These are phyloP conservation scores for Diabrotica undecimpunctata DNA, from an alignment of 1,140 invertebrate species.

Conservation along the genomic window DNA sequence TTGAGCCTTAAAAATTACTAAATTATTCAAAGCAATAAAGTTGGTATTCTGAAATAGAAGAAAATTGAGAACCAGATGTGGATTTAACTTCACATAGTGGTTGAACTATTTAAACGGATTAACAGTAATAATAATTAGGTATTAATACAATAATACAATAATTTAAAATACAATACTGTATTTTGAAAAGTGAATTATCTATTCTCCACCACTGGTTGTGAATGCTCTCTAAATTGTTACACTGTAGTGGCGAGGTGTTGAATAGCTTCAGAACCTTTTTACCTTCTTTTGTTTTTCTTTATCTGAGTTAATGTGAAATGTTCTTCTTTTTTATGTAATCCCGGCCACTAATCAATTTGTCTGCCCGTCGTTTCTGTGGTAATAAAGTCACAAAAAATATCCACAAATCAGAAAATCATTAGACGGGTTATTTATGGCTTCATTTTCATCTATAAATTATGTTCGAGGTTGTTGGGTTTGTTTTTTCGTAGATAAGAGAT, in stretches of 20 bases:
- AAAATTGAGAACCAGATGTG: no score
- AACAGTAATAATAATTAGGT: no score
- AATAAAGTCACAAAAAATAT: neutral
- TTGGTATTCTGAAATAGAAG: no score
- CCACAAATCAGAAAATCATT: slow-evolving; percentile 4
- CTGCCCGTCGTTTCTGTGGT: neutral
- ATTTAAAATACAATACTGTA: no score
- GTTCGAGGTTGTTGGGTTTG: neutral
- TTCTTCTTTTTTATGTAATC: slow-evolving; percentile 1
- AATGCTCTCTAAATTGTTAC: neutral
- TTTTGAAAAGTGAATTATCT: neutral
- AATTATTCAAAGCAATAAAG: no score
- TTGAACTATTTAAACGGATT: no score
- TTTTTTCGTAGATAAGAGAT: neutral
- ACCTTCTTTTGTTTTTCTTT: no score
- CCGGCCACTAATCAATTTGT: slow-evolving; percentile 8
- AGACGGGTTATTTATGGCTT: neutral
- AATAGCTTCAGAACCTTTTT: neutral
- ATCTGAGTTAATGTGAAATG: neutral
- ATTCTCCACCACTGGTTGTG: neutral
- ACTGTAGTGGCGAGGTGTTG: neutral
- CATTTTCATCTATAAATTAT: neutral
- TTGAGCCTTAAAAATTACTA: no score
- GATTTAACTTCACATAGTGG: no score
- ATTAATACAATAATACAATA: no score